phyloP scores from a whole-genome alignment of 2,797 vertebrate genomes.

The Poecilia velifera region DNA sequence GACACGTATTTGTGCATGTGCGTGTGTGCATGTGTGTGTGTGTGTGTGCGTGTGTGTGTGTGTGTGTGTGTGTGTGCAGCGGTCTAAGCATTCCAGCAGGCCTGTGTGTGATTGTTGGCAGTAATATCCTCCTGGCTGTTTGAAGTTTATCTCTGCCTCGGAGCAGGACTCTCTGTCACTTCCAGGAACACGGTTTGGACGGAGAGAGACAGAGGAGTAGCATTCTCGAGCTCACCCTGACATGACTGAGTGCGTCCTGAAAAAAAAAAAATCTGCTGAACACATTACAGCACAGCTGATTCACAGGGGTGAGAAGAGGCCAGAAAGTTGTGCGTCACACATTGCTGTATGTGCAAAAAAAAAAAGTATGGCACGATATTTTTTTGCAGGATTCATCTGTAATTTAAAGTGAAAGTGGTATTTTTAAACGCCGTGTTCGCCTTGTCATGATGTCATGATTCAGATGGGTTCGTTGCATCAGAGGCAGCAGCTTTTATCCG shows the following conservation, averaged over 20 bases:
- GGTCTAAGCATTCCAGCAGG: slow-evolving; percentile 42
- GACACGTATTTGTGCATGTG: slow-evolving; percentile 57
- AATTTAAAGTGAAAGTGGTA: slow-evolving; percentile 51
- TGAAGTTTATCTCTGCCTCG: slow-evolving; percentile 76
- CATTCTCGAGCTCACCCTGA: slow-evolving; percentile 56
- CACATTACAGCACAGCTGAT: slow-evolving; percentile 66
- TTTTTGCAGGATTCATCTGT: slow-evolving; percentile 35
- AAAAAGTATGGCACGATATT: slow-evolving; percentile 48
- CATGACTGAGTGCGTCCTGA: slow-evolving; percentile 48
- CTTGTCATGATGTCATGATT: slow-evolving; percentile 38
- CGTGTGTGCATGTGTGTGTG: slow-evolving; percentile 46
- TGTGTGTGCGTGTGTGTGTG: slow-evolving; percentile 50
- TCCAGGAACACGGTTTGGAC: slow-evolving; percentile 74
- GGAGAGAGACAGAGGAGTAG: slow-evolving; percentile 57
- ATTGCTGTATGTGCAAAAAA: slow-evolving; percentile 32
- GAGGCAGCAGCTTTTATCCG: slow-evolving; percentile 1
- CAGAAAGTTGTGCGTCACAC: slow-evolving; percentile 61
- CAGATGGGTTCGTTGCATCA: not conserved
- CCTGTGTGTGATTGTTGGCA: slow-evolving; percentile 66
- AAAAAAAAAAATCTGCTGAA: slow-evolving; percentile 33
- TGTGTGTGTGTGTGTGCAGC: slow-evolving; percentile 8
- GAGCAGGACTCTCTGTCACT: slow-evolving; percentile 63
- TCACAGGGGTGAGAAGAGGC: slow-evolving; percentile 43
- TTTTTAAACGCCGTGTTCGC: slow-evolving; percentile 49
- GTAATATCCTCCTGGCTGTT: slow-evolving; percentile 65